Percentiles rank a stretch among this genome's conserved stretches.
Conservation (phyloP, 1,140 invertebrate species). For the Carcinoscorpius rotundicauda region DNA sequence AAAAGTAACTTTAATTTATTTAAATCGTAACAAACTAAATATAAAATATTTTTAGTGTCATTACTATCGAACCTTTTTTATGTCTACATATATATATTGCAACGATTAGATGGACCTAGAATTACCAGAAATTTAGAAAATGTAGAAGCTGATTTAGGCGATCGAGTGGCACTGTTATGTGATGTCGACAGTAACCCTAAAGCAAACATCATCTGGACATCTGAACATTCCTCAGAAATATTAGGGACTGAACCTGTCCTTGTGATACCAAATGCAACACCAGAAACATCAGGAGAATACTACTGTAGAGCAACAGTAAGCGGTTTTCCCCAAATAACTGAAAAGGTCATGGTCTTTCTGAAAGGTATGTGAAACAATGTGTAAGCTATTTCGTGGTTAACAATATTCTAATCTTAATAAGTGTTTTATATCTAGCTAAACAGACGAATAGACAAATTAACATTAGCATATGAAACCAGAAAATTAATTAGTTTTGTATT, state of each 20-base stretch:
- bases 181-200: conserved; percentile 80
- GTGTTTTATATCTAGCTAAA: too few species aligned
- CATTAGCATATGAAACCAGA: too few species aligned
- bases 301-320: conserved; percentile 67
- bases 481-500: too few species aligned
- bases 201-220: conserved; percentile 75
- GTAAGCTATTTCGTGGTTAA: too few species aligned
- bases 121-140: conserved; percentile 60
- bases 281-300: conserved; percentile 67
- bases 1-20: too few species aligned
- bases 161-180: conserved; percentile 63
- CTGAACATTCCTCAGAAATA: conserved; percentile 42
- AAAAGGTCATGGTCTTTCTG: conserved; percentile 66
- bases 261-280: conserved; percentile 40
- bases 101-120: conserved; percentile 59
- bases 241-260: conserved; percentile 26
- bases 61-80: too few species aligned
- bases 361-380: conserved; percentile 43
- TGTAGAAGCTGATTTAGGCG: conserved; percentile 65
- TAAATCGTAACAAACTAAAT: too few species aligned
- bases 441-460: too few species aligned
- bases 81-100: too few species aligned
- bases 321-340: conserved; percentile 59
- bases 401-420: too few species aligned
- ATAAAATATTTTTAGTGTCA: too few species aligned